A percentile compares a stretch with the other conserved stretches of the same genome.
phyloP scores from a whole-genome alignment of 2,797 vertebrate species.

The Hemitrygon akajei region DNA sequence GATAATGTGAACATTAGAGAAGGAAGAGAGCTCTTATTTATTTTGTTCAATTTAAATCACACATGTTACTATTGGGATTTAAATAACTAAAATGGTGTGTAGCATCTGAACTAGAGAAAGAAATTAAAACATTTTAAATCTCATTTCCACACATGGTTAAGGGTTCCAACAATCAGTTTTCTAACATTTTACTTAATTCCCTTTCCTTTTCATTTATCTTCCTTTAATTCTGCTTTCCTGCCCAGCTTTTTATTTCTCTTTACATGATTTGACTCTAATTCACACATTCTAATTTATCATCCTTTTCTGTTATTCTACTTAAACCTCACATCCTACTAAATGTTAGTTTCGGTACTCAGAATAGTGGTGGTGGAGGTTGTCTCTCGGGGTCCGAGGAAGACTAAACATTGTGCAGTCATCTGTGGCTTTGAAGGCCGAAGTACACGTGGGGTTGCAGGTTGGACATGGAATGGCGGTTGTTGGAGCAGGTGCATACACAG shows the following conservation, averaged over 20 bases:
- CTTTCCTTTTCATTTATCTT: neutral
- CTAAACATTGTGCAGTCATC: no score
- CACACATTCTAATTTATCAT: neutral
- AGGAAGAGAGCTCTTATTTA: neutral
- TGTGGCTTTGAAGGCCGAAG: no score
- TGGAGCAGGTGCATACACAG: no score
- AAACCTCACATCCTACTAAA: neutral
- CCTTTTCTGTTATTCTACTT: neutral
- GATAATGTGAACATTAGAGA: neutral
- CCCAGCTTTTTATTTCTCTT: neutral
- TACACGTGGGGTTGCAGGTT: no score
- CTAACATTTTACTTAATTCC: neutral
- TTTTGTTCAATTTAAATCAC: neutral
- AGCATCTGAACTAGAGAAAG: neutral
- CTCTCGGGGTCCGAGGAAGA: no score
- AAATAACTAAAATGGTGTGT: neutral
- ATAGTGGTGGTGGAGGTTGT: no score
- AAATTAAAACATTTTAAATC: neutral
- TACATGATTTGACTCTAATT: neutral
- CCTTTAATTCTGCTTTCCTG: no score
- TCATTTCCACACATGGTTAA: neutral
- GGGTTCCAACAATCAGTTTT: neutral
- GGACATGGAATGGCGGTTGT: no score
- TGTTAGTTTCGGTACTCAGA: neutral
- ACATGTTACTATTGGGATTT: neutral